Evolutionary conservation across 2,797 vertebrate genomes (phyloP), one percentile per base, ranked within the genome.

Genomic region (Pipistrellus nathusii): DNA sequence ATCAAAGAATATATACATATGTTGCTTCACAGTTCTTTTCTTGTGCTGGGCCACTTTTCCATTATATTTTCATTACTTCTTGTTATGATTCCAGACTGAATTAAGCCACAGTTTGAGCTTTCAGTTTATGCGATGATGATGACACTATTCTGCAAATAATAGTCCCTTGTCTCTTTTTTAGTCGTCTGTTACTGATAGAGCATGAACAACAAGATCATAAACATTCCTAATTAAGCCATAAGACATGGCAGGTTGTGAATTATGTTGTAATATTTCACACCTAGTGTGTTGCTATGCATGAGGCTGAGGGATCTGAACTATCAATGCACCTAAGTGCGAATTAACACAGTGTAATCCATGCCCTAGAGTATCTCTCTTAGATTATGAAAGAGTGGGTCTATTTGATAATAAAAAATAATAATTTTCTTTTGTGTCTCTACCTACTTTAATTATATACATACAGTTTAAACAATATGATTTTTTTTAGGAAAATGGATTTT

Each of bases 171-270:
- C 88, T 96, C 90, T 82, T 94, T 96, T 96, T 92, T 59, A 92
- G 85, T 94, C 82, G n/a, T 93, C 90, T 92, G 44, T 95, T 96
- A 68, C 77, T 85, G 87, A 94, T 77, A 94, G 35, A 94, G 41
- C 84, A 92, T 94, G 95, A 97, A 96, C 95, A 97, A 96, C 90
- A 96, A 88, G 87, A 94, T 94, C 91, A 96, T 97, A 96, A 97
- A 96, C 93, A 90, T 89, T 82, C 86, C 88, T 96, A 97, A 97
- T 96, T 97, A 97, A 97, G 89, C 81, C 85, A 80, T 95, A 96
- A 95, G 84, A 96, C 85, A 95, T 88, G 93, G 90, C 85, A 96
- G 76, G 62, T 64, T 94, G 82, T 96, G 96, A 96, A 93, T 94
- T 96, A 78, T 88, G 93, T 64, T 88, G n/a, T 88, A 96, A 94